Base-by-base conservation (phyloP, 1,140 invertebrate species). In the Trichoplusia ni region DNA sequence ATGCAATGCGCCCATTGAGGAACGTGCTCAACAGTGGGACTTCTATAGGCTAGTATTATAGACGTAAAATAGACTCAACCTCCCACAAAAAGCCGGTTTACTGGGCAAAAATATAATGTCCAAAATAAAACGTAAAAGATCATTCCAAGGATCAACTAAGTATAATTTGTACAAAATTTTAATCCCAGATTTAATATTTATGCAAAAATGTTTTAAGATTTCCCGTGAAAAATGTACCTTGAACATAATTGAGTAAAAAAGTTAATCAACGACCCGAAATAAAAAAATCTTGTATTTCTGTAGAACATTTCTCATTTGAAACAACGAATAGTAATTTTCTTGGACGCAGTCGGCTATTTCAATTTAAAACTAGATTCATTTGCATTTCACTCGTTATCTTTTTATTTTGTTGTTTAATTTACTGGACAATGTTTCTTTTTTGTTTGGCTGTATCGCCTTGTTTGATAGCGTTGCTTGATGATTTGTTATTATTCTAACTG, bases 291-390 rank as follows among this genome's bases (percentile, higher is more conserved):
- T 23, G 42, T 21, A 14, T 25, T 44, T 21, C 47, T 31, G 49
- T 51, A 38, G 42, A 53, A 63, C 54, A 68, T 64, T 68, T 23
- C 66, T 23, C 66, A 47, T 64, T 56, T 64, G 27, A 19, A 44
- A 42, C 35, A 56, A 29, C 37, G 54, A 58, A 58, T 58, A 58
- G 54, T 58, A 58, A 58, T 58, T 58, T 58, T 37, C 37, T 58
- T 56, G 35, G 51, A 37, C 29, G 31, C 31, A 49, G 14, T 54
- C 33, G 51, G 51, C 31, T 27, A 53, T 62, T 62, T 62, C 59
- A 62, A 62, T 62, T 62, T 62, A 51, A 62, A 62, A 62, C 59
- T 62, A 62, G 59, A 42, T 51, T 37, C 59, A 62, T 62, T 62
- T 62, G 59, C 59, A 62, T 62, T 62, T 61, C 8, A 14, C n/a